Base-by-base conservation (phyloP, 1,140 invertebrate genomes). In the Sycophila sp. region DNA sequence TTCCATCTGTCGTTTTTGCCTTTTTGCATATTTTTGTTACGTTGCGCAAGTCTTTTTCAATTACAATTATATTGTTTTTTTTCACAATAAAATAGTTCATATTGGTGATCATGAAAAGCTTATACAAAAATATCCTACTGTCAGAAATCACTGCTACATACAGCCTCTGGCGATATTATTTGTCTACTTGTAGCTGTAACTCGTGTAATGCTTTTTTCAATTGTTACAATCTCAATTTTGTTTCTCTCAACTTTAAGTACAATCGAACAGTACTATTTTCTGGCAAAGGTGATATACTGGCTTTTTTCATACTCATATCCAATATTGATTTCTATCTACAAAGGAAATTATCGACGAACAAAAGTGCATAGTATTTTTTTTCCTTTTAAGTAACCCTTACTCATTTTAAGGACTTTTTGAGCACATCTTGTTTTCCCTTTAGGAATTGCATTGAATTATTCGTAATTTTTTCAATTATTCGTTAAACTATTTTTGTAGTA, bases 191-290 rank as follows among this genome's bases (percentile, higher is more conserved):
- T 42, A 66, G 2, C 22, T 60, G 49, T n/a, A 36, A 72, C n/a
- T 66, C 47, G 36, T 42, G n/a, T 40, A 62, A 13, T 63, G 11
- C 15, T 36, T n/a, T n/a, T 17, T 62, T 13, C 0, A 47, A 62
- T 19, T 4, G 30, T 38, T 13, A 55, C 49, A 22, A 4, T 63
- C 15, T 28, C 56, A 10, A 63, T 65, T 24, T 55, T 49, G n/a
- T n/a, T 42, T 36, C 53, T 51, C 11, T 60, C 45, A 11, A 60
- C 22, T 49, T 66, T 72, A 58, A 69, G 64, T 73, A 69, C 66
- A 69, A 73, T 70, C 49, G 55, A 70, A 73, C 30, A 51, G 38
- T 64, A 32, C 36, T 73, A 36, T 67, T 67, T 67, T 63, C 19
- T 55, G 32, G 47, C 10, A 55, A 15, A 53, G 17, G 11, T 53